A percentile compares a stretch with the other conserved stretches of the same genome.
phyloP scores from a whole-genome alignment of 2,888 invertebrate species.

The Ypsolopha scabrella region DNA sequence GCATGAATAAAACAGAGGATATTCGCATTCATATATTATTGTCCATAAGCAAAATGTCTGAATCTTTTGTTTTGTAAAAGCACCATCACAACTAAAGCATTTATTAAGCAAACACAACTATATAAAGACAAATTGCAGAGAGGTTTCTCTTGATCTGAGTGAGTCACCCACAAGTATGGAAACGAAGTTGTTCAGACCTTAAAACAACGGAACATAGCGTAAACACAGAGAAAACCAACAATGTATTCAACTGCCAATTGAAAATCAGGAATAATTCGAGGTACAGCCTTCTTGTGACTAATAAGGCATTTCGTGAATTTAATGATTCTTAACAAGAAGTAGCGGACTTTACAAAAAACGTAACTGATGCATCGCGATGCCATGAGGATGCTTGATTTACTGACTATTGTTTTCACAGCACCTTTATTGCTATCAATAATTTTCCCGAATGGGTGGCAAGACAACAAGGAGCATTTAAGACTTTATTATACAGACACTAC shows the following conservation, averaged over 20 bases:
- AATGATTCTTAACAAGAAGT: slow-evolving; percentile 7
- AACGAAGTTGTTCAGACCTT: slow-evolving; percentile 20
- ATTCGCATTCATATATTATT: slow-evolving; percentile 18
- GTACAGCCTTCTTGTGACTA: slow-evolving; percentile 14
- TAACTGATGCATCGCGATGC: not conserved
- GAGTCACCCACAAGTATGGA: slow-evolving; percentile 30
- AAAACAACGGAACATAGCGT: slow-evolving; percentile 1
- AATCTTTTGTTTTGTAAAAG: slow-evolving; percentile 22
- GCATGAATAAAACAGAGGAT: not conserved
- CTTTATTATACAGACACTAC: no score
- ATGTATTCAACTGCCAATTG: slow-evolving; percentile 19
- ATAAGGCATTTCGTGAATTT: slow-evolving; percentile 32
- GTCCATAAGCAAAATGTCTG: slow-evolving; percentile 7
- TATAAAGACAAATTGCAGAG: slow-evolving; percentile 8
- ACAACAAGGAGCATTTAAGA: no score
- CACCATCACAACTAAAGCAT: slow-evolving; percentile 34
- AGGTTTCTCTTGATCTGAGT: slow-evolving; percentile 8
- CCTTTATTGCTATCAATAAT: no score
- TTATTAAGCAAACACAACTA: slow-evolving; percentile 22
- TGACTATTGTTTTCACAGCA: not conserved
- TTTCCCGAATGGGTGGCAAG: no score
- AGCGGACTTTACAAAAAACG: not conserved
- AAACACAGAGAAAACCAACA: not conserved
- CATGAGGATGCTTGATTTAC: not conserved
- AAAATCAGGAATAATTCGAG: slow-evolving; percentile 25